Conservation (phyloP, 64 coral and sea anemone genomes). For the Acropora tenuis region DNA sequence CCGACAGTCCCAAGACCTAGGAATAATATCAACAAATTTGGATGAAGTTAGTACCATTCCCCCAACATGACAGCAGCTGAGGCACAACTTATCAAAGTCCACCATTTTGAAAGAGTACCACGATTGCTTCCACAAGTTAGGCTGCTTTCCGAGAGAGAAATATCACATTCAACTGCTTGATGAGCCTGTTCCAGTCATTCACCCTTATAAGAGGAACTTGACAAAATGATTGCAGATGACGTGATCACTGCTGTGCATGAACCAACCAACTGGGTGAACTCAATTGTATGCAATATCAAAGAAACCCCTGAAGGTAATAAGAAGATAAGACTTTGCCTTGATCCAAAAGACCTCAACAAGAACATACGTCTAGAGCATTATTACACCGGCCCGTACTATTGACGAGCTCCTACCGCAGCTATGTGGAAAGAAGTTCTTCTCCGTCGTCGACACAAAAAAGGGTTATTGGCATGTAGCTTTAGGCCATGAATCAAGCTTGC, state of each 20-base stretch:
- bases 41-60: too few relatives aligned
- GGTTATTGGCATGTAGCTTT: conserved; percentile 26
- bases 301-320: conserved; percentile 48
- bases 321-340: conserved; percentile 56
- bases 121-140: conserved; percentile 62
- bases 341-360: conserved; percentile 65
- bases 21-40: conserved; percentile 59
- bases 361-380: conserved; percentile 37
- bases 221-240: conserved; percentile 41
- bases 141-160: conserved; percentile 56
- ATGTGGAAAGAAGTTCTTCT: conserved; percentile 56
- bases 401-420: conserved; percentile 49
- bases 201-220: conserved; percentile 35
- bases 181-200: conserved; percentile 23
- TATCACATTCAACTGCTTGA: conserved; percentile 48
- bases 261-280: conserved; percentile 58
- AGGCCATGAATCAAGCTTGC: conserved; percentile 40
- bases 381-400: conserved; percentile 27
- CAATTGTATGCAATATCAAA: conserved; percentile 45
- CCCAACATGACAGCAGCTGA: too few relatives aligned
- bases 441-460: conserved; percentile 11
- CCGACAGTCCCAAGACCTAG: conserved; percentile 38
- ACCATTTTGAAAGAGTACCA: conserved; percentile 19
- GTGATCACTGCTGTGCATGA: conserved; percentile 29
- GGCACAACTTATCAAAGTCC: neutral